Percentiles rank a stretch among this genome's conserved stretches.
Evolutionary conservation across 2,113 vertebrate genomes (phyloP).

Genomic region (Poecilia latipinna): DNA sequence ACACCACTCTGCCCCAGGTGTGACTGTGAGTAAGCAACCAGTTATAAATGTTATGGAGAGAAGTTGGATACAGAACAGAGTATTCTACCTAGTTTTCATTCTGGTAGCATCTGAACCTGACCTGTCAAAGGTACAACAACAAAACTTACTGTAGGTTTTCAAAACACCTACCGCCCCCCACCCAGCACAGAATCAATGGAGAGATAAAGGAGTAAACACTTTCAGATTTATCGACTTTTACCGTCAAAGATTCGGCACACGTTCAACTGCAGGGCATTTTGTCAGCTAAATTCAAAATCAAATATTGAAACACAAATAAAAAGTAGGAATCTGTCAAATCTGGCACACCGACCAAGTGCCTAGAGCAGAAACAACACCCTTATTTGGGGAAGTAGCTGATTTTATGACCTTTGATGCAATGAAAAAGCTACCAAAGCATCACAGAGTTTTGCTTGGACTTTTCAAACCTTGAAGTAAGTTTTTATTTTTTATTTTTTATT

Average conservation of each 20-base stretch:
- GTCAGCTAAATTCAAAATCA: not conserved
- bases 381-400: not conserved
- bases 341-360: not conserved
- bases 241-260: not conserved
- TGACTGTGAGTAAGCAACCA: conserved; percentile 31
- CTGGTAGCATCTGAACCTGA: conserved; percentile 75
- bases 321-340: not conserved
- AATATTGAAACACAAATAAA: not conserved
- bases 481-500: not conserved
- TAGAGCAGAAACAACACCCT: not conserved
- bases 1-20: conserved; percentile 54
- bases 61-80: conserved; percentile 53
- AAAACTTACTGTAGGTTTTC: conserved; percentile 57
- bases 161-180: not conserved
- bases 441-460: not conserved
- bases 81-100: conserved; percentile 77
- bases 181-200: not conserved
- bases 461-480: not conserved
- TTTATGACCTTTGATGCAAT: not conserved
- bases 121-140: conserved; percentile 76
- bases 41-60: conserved; percentile 55
- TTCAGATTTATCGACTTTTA: not conserved
- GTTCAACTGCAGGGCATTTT: not conserved
- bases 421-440: not conserved
- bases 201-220: not conserved